Evolutionary conservation across 2,797 vertebrate species (phyloP), one percentile per base, ranked within the genome.

Genomic region (Eupleurogrammus muticus): DNA sequence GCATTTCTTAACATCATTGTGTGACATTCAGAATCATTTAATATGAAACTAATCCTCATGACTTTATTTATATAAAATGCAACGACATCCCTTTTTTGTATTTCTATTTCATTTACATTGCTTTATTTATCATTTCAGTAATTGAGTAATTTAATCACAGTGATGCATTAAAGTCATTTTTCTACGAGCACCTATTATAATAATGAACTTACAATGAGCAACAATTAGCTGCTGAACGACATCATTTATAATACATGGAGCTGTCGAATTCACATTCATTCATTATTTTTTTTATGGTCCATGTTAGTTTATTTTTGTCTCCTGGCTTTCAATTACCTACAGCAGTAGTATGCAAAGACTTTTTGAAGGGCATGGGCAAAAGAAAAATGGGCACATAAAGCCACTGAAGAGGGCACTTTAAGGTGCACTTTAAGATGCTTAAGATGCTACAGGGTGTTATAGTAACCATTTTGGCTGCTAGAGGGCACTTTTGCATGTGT

Each of bases 91-190:
- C 16, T 21, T 28, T 19, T 50, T 58, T 42, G 9, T 66, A 51
- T 61, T 71, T 77, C 16, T 46, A 55, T 1, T n/a, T 46, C 46
- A 20, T 54, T 57, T 65, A 44, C 5, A 13, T 55, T 35, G 9
- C 4, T 61, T 59, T 1, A 13, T 53, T 16, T 16, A 32, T 19
- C 16, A 8, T 32, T 44, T 65, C 51, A 54, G 16, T 16, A 3
- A 47, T 8, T 20, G 49, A 68, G 9, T 57, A 19, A 64, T 55
- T 77, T 42, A 62, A 58, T 81, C 49, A 48, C 32, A 51, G 49
- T 66, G 46, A 75, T 75, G 28, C 52, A 78, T 80, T 62, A 75
- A 66, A 79, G 53, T 56, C 34, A 67, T 78, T 74, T 52, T 62
- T 69, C 40, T 42, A 52, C 46, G 50, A 73, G 28, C 54, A 69